Evolutionary conservation across 1,140 invertebrate genomes (phyloP), one percentile per base, ranked within the genome.

Genomic region (Mactra quadrangularis): DNA sequence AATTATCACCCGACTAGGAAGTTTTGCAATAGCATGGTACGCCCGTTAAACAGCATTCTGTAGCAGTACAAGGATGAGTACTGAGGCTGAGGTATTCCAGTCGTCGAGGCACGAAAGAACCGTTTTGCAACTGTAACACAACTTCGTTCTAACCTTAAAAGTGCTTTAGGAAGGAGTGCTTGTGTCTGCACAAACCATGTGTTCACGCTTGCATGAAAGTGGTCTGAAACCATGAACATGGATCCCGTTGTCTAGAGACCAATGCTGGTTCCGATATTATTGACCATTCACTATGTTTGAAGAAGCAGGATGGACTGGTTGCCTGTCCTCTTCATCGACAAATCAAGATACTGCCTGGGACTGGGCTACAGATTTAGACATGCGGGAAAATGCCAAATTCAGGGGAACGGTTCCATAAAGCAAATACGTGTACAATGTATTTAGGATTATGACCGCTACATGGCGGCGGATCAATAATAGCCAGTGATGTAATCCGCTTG

Each of bases 401-500:
- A 41, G 3, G 29, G 33, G 29, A 25, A 82, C 68, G 57, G 31
- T 35, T 53, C 15, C 57, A 31, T 41, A 15, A 6, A 7, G 38
- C 6, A 41, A 41, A 41, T 15, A 41, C n/a, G n/a, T n/a, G n/a
- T n/a, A n/a, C n/a, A n/a, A n/a, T n/a, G n/a, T n/a, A n/a, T 66
- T 25, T 19, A 22, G 64, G 59, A 68, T 64, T 57, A 83, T 35
- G 81, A 75, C 29, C 29, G 59, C 19, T 83, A n/a, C n/a, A 77
- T 41, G 50, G 82, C 35, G 53, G 53, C 13, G 62, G 33, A 3
- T 70, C 52, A 33, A 38, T 70, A 25, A 57, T 83, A 31, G 74
- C 70, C 29, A 70, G 64, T 60, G 45, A 29, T 38, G 62, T 47
- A 7, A 60, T 83, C 71, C 64, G 71, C 71, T 53, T 38, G 19